These are phyloP conservation scores for Pristionchus entomophagus DNA, from an alignment of 2,888 invertebrate species.

Conservation along the genomic window DNA sequence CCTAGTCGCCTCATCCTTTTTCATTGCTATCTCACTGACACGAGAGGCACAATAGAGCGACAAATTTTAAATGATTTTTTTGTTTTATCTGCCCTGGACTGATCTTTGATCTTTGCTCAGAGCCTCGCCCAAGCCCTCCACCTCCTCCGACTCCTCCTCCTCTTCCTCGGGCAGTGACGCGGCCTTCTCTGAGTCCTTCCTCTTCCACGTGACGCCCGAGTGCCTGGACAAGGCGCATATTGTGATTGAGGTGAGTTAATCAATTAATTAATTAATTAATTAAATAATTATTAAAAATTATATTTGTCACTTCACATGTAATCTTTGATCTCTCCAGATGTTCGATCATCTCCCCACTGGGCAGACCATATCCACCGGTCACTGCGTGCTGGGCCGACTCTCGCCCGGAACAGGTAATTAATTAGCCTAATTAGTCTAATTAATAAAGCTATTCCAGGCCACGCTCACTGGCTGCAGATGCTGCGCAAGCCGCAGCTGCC, in stretches of 20 bases:
- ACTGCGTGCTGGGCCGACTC: constrained; percentile 69
- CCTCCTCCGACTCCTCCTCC: constrained; percentile 58
- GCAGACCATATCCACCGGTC: constrained; percentile 63
- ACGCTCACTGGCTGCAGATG: constrained; percentile 74
- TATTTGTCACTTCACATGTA: background rate
- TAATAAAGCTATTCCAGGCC: constrained; percentile 51
- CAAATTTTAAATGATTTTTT: too few relatives aligned
- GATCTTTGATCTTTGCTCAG: constrained; percentile 49
- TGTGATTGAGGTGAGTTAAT: constrained; percentile 66
- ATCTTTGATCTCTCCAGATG: constrained; percentile 53
- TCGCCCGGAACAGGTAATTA: constrained; percentile 55
- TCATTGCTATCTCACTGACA: background rate
- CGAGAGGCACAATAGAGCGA: too few relatives aligned
- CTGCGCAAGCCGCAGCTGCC: constrained; percentile 70
- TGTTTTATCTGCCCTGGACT: too few relatives aligned
- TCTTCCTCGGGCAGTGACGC: constrained; percentile 63
- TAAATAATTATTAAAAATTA: background rate
- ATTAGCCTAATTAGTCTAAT: background rate
- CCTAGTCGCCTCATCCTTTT: too few relatives aligned
- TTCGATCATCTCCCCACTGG: constrained; percentile 61
- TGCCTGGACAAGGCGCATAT: constrained; percentile 65
- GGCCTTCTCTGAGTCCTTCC: constrained; percentile 69
- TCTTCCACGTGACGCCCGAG: constrained; percentile 66
- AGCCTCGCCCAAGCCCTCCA: constrained; percentile 59
- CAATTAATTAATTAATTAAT: background rate